phyloP scores from a whole-genome alignment of 2,113 vertebrate species.

The Chloroceryle aenea region DNA sequence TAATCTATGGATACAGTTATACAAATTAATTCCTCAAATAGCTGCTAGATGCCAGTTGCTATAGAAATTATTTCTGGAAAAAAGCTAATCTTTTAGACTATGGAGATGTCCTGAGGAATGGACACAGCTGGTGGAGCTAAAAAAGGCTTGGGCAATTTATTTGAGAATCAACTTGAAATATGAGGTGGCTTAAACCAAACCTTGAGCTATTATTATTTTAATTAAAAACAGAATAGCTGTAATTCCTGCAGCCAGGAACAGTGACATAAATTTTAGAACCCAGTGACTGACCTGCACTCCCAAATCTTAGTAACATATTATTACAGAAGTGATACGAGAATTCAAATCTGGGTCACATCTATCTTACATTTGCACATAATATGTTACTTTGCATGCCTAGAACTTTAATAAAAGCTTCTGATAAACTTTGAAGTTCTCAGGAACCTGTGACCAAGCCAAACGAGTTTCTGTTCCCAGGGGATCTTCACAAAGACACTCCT shows the following conservation, averaged over 20 bases:
- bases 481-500: not conserved
- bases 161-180: not conserved
- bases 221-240: not conserved
- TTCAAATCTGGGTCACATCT: not conserved
- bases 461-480: slow-evolving; percentile 36
- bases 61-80: not conserved
- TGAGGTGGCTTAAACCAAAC: not conserved
- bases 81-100: not conserved
- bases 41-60: not conserved
- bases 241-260: not conserved
- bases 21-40: not conserved
- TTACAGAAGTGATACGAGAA: not conserved
- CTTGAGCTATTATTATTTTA: not conserved
- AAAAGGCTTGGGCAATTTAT: not conserved
- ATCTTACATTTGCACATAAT: not conserved
- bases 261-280: not conserved
- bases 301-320: not conserved
- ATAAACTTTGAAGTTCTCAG: slow-evolving; percentile 52
- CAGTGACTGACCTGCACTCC: not conserved
- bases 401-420: not conserved
- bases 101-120: fast-evolving
- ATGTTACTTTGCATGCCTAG: not conserved
- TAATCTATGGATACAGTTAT: not conserved
- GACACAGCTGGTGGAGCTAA: not conserved
- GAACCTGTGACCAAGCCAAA: not conserved